Base-by-base conservation (phyloP, 1,140 invertebrate species). In the Zaprionus inermis region DNA sequence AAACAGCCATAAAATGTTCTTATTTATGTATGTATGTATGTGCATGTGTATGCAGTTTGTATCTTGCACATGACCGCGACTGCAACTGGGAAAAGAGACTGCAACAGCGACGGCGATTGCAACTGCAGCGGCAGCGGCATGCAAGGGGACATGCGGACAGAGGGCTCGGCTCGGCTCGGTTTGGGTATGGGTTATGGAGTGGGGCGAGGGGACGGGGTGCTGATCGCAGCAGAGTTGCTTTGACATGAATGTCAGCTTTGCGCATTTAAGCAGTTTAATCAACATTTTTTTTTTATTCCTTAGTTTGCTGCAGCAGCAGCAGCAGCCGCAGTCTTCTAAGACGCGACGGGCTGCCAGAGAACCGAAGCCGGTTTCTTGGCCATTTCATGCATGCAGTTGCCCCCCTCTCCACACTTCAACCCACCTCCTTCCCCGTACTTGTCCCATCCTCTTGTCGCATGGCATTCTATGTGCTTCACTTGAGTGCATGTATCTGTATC, bases 221-320 rank as follows among this genome's bases (percentile, higher is more conserved):
- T 18, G 30, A 57, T 11, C 11, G 18, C 52, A 63, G 60, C 58
- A 67, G 65, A 77, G 78, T 84, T 83, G 84, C 84, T 88, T 88
- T 88, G 84, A 88, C 84, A 89, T 89, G 84, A 89, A 83, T 88
- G 84, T 89, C 84, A 88, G 84, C 79, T 88, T 79, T 89, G 84
- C 75, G 72, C 84, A 88, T 88, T 88, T 88, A 88, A 88, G 83
- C 73, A 88, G 84, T 88, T 84, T 88, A 89, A 88, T 88, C 84
- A 88, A 83, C 77, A 68, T 69, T 88, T 80, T 79, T 41, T 75
- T 41, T 75, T 68, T 75, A 59, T 69, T 72, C 46, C 51, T 69
- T 68, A 76, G 72, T 52, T 49, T 72, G 11, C 36, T 54, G 60
- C 46, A 56, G 60, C 28, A 57, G 49, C 57, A 36, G 52, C 20